A percentile compares a stretch with the other conserved stretches of the same genome.
These are phyloP conservation scores for Nycticebus coucang DNA, from an alignment of 2,113 vertebrate genomes.

Conservation along the genomic window DNA sequence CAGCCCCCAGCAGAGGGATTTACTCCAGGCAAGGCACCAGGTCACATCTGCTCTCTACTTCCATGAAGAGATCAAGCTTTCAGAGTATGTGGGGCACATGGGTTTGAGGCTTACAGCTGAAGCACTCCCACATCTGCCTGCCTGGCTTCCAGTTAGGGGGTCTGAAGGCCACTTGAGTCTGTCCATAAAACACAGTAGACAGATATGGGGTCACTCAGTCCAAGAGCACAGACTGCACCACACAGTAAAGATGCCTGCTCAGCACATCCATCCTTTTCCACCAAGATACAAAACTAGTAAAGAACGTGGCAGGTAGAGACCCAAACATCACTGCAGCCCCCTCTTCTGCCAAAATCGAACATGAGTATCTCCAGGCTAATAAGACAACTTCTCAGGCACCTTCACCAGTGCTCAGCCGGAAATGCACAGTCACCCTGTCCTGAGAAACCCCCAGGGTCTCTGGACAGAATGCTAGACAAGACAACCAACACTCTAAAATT, in stretches of 20 bases:
- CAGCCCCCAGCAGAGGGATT: neutral
- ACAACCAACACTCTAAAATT: neutral
- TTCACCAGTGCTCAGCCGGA: no score
- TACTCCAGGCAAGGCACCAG: neutral
- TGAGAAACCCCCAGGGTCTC: neutral
- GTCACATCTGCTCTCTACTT: neutral
- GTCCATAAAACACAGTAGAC: neutral
- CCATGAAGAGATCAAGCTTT: no score
- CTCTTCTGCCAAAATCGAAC: neutral
- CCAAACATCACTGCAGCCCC: neutral
- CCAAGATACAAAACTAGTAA: neutral
- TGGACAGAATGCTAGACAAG: neutral
- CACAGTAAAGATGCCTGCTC: neutral
- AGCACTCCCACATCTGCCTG: rapidly evolving
- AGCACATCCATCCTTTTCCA: neutral
- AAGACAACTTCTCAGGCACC: no score
- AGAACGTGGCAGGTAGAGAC: neutral
- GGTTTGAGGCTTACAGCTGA: neutral
- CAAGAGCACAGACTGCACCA: neutral
- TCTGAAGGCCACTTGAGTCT: neutral
- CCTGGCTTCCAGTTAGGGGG: no score
- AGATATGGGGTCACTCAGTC: no score
- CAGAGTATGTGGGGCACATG: neutral
- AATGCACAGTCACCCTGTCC: neutral
- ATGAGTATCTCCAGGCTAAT: neutral